These are phyloP conservation scores for Loriculus beryllinus DNA, from an alignment of 2,797 vertebrate species.

Conservation along the genomic window DNA sequence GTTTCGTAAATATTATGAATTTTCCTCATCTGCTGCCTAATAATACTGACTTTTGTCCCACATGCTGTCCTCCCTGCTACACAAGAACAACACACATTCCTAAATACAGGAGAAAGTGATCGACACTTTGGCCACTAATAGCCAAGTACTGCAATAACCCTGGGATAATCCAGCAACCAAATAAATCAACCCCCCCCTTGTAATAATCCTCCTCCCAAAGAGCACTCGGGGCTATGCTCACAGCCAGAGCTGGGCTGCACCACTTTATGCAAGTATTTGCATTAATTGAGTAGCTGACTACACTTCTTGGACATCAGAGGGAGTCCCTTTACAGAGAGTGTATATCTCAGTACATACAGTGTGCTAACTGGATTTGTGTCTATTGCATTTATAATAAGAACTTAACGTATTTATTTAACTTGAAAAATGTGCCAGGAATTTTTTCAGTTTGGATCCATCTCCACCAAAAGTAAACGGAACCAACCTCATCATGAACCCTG, in stretches of 20 bases:
- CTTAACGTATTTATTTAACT: neutral
- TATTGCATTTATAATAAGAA: neutral
- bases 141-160: neutral
- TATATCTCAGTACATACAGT: neutral
- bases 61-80: too few species aligned
- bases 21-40: neutral
- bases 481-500: neutral
- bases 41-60: neutral
- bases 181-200: neutral
- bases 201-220: too few species aligned
- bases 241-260: neutral
- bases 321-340: neutral
- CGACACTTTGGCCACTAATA: neutral
- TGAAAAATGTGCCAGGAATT: neutral
- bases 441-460: neutral
- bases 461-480: neutral
- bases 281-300: neutral
- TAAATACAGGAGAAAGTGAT: neutral
- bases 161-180: neutral
- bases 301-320: neutral
- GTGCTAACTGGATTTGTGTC: neutral
- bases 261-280: too few species aligned
- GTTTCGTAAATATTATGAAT: neutral
- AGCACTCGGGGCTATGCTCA: neutral
- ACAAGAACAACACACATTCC: accelerated